phyloP scores from a whole-genome alignment of 2,797 vertebrate species.

The Ctenochaetus hawaiiensis region DNA sequence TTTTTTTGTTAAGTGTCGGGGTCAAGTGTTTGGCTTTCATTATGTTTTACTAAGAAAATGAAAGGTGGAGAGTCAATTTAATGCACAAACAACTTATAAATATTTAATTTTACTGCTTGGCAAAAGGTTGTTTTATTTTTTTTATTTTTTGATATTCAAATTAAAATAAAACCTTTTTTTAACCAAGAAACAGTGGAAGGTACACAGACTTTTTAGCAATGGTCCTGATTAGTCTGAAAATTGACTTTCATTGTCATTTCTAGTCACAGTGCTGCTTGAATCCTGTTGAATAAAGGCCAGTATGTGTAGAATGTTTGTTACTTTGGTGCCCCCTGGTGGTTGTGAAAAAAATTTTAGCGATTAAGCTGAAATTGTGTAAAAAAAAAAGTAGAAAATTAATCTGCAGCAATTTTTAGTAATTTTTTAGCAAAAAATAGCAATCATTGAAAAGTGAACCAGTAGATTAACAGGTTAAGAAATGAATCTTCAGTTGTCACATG shows the following conservation, averaged over 20 bases:
- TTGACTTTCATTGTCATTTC: neutral
- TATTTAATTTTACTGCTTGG: neutral
- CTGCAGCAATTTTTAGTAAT: neutral
- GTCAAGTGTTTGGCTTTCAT: slow-evolving; percentile 16
- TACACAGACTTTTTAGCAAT: neutral
- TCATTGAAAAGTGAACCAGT: too few species aligned
- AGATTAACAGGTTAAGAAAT: too few species aligned
- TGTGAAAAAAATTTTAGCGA: neutral
- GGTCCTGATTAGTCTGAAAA: neutral
- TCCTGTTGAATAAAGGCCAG: neutral
- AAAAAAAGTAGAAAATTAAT: neutral
- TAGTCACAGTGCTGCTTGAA: neutral
- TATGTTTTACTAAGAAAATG: slow-evolving; percentile 21
- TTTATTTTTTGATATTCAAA: neutral
- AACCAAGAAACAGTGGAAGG: neutral
- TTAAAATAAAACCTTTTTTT: neutral
- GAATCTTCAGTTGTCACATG: too few species aligned
- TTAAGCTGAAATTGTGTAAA: neutral
- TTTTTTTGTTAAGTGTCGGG: neutral
- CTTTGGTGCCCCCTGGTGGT: neutral
- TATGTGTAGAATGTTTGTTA: neutral
- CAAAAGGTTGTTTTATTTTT: neutral
- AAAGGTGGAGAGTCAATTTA: slow-evolving; percentile 13
- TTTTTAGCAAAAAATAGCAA: neutral
- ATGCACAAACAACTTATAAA: neutral